Base-by-base conservation (phyloP, 2,113 vertebrate genomes). In the Carassius auratus region DNA sequence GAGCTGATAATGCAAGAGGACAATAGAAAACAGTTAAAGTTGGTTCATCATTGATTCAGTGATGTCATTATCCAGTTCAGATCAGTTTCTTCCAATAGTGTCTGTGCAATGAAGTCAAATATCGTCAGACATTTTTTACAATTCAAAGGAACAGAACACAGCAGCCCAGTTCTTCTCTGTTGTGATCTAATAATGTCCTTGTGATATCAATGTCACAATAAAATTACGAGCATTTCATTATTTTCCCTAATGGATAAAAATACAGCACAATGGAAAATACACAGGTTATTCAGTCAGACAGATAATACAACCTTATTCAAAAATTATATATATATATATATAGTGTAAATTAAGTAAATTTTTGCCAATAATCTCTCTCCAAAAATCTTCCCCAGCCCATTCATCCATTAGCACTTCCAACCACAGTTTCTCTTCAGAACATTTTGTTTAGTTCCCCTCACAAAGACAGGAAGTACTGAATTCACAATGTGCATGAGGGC, bases 381-480 rank as follows among this genome's bases (percentile, higher is more conserved):
- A 52, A 62, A 62, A 62, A 62, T 21, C 52, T 26, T 26, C 26
- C 26, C 26, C 26, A 57, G 8, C 12, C 14, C 38, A 15, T 42
- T 17, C 4, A 26, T n/a, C 9, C 8, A 64, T 48, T 64, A 42
- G 33, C 38, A 38, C 45, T 15, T 80, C 14, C 19, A n/a, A 55
- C 5, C 76, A 77, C 14, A 77, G 48, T 76, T 52, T 23, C 57
- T 61, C 33, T 3, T 81, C 14, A 78, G 55, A 5, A 61, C n/a
- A 61, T 76, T 8, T 30, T 0, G 3, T 33, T 19, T 19, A 42
- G 26, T 13, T n/a, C 14, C 8, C 30, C 52, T 33, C 45, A 69
- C 80, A 68, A 69, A 82, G 23, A 55, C 80, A 82, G 64, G 64
- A 82, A 82, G 62, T 69, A 45, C 84, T 69, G 45, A 13, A 36